phyloP scores from a whole-genome alignment of 2,888 invertebrate species.

The Bedellia somnulentella region DNA sequence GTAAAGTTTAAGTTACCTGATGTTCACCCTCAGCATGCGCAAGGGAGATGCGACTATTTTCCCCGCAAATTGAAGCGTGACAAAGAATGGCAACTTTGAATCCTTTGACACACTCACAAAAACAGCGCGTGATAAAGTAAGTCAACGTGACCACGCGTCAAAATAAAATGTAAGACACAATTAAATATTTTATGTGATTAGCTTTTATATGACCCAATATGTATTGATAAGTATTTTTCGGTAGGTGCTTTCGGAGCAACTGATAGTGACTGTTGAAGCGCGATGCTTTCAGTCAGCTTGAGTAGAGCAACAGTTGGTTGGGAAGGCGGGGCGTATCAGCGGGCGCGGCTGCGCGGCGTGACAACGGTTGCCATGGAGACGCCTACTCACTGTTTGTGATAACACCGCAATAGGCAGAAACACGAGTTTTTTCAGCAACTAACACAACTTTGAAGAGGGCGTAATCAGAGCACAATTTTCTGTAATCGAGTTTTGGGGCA shows the following conservation, averaged over 20 bases:
- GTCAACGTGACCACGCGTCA: no score
- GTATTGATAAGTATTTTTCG: no score
- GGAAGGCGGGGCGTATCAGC: constrained; percentile 31
- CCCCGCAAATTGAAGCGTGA: constrained; percentile 19
- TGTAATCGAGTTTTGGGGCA: constrained; percentile 21
- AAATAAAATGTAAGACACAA: no score
- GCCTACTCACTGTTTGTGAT: constrained; percentile 51
- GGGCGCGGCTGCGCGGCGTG: constrained; percentile 37
- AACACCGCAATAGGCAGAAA: constrained; percentile 15
- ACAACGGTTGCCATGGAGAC: constrained; percentile 44
- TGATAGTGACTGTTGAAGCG: constrained; percentile 32
- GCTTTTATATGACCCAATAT: no score
- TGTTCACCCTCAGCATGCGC: constrained; percentile 30
- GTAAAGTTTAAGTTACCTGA: constrained; percentile 30
- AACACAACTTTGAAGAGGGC: constrained; percentile 6
- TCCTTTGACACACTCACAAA: no score
- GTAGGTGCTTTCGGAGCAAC: constrained; percentile 23
- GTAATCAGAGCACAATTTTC: constrained; percentile 32
- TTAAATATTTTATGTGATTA: no score
- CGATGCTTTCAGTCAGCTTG: background rate
- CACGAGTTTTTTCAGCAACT: constrained; percentile 16
- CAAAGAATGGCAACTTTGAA: no score
- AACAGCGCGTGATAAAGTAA: no score
- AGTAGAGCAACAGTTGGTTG: constrained; percentile 49
- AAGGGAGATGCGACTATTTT: constrained; percentile 23